A percentile compares a stretch with the other conserved stretches of the same genome.
Evolutionary conservation across 2,797 vertebrate species (phyloP).

Genomic region (Hemitrygon akajei): DNA sequence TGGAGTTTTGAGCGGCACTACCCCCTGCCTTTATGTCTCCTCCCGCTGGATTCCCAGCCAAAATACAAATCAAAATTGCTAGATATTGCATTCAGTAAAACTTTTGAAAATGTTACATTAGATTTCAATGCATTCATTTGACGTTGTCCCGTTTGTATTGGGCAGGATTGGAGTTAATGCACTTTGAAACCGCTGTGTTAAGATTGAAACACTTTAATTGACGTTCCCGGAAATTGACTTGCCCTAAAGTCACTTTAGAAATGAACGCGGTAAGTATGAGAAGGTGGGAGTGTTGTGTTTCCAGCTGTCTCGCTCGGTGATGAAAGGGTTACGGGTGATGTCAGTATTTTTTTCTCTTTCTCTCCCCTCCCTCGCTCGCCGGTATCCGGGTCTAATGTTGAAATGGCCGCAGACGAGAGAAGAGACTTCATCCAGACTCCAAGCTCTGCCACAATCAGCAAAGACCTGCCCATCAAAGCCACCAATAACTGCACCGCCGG

Average conservation of each 20-base stretch:
- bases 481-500: background rate
- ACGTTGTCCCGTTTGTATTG: background rate
- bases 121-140: background rate
- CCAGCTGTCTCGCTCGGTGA: background rate
- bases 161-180: background rate
- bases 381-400: background rate
- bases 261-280: background rate
- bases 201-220: background rate
- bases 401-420: background rate
- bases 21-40: too few relatives aligned
- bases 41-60: too few relatives aligned
- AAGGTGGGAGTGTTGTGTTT: background rate
- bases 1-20: too few relatives aligned
- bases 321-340: slow-evolving; percentile 25
- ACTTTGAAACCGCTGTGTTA: background rate
- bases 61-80: too few relatives aligned
- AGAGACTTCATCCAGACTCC: background rate
- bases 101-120: background rate
- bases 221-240: background rate
- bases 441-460: background rate
- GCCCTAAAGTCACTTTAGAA: background rate
- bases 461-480: background rate
- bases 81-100: too few relatives aligned
- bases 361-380: background rate
- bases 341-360: background rate